Evolutionary conservation across 2,113 vertebrate genomes (phyloP).

Genomic region (Gnathonemus longibarbis): DNA sequence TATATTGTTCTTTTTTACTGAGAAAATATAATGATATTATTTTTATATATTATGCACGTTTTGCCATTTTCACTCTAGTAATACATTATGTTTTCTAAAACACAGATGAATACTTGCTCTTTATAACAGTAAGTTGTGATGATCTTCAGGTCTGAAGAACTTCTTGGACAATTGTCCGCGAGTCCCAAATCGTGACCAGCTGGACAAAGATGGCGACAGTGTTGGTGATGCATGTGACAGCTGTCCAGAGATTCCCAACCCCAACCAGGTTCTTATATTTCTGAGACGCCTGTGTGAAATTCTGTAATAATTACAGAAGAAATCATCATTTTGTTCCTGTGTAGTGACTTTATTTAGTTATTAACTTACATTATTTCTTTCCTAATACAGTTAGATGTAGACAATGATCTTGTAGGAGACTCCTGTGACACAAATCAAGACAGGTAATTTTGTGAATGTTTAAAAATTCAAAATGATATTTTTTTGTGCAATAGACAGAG

Average conservation of each 20-base stretch:
- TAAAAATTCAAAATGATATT: neutral
- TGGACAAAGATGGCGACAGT: constrained; percentile 80
- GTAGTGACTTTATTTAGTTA: neutral
- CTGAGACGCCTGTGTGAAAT: neutral
- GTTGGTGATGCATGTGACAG: constrained; percentile 95
- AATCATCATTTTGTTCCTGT: neutral
- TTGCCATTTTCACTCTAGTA: neutral
- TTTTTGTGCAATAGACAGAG: neutral
- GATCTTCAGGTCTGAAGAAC: constrained; percentile 78
- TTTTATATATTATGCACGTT: neutral
- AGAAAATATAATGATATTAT: neutral
- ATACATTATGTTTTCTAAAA: neutral
- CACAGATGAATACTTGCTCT: neutral
- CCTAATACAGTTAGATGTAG: constrained; percentile 79
- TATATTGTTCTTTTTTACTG: neutral
- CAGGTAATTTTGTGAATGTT: constrained; percentile 64
- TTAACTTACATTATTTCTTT: constrained; percentile 26
- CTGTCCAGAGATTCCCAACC: constrained; percentile 88
- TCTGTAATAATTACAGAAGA: neutral
- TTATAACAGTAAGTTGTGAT: neutral
- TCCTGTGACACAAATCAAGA: constrained; percentile 98
- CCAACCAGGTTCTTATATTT: constrained; percentile 77
- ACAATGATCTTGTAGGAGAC: constrained; percentile 93
- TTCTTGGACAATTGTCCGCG: constrained; percentile 90
- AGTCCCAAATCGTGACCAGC: constrained; percentile 79